A percentile compares a stretch with the other conserved stretches of the same genome.
Conservation (phyloP, 2,888 invertebrate species). For the Catotricha subobsoleta region DNA sequence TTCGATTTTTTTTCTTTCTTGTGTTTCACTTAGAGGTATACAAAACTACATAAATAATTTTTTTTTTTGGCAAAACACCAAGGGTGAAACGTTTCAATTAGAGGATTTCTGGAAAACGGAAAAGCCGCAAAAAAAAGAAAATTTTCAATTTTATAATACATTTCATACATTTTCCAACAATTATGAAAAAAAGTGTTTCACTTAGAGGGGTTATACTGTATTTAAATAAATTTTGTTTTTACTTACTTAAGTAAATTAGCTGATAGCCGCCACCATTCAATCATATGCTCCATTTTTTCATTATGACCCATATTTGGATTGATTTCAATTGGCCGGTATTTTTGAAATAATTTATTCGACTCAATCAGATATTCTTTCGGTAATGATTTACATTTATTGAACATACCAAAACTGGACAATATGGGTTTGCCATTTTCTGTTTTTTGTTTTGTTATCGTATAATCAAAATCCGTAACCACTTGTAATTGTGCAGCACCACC, state of each 20-base stretch:
- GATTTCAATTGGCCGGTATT: conserved; percentile 72
- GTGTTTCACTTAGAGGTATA: no score
- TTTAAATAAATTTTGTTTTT: no score
- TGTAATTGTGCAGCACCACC: conserved; percentile 47
- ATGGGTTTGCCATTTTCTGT: conserved; percentile 50
- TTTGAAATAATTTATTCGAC: conserved; percentile 40
- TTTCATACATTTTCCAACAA: no score
- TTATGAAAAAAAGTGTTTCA: no score
- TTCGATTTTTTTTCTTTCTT: no score
- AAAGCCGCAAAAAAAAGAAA: no score
- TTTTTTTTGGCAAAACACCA: no score
- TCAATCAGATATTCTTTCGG: conserved; percentile 43
- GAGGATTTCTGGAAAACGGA: no score
- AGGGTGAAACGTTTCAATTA: no score
- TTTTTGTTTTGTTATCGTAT: conserved; percentile 66
- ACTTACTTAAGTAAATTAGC: conserved; percentile 42
- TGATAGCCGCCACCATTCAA: conserved; percentile 60
- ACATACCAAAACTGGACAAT: conserved; percentile 73
- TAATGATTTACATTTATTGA: conserved; percentile 52
- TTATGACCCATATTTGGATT: conserved; percentile 51
- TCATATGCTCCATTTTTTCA: conserved; percentile 60
- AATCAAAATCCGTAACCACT: conserved; percentile 80
- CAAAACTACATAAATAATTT: no score
- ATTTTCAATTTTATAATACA: no score
- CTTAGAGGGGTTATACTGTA: no score